These are phyloP conservation scores for Sarcophaga rosellei DNA, from an alignment of 2,888 invertebrate species.

Conservation along the genomic window DNA sequence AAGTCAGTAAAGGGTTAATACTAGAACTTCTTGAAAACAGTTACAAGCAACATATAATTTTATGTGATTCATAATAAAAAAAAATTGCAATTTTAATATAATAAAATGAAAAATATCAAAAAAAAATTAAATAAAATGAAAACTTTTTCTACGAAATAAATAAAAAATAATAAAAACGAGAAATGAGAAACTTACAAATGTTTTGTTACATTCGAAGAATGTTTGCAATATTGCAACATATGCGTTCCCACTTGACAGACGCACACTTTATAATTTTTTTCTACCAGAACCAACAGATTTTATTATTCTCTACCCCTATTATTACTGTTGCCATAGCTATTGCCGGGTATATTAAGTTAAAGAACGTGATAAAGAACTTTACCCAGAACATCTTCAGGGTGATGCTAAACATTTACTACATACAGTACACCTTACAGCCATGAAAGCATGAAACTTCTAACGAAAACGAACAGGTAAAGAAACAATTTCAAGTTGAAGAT, in stretches of 20 bases:
- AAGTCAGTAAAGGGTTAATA: background rate
- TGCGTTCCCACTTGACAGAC: constrained; percentile 2
- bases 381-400: constrained; percentile 8
- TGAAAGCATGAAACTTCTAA: background rate
- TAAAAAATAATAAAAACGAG: background rate
- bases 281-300: background rate
- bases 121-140: background rate
- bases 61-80: background rate
- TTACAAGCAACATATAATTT: background rate
- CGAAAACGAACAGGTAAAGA: background rate
- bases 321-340: constrained; percentile 10
- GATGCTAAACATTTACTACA: constrained; percentile 8
- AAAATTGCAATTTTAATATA: background rate
- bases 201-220: constrained; percentile 4
- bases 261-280: background rate
- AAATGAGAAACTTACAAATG: background rate
- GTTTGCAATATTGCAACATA: constrained; percentile 29
- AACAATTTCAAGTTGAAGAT: constrained; percentile 6
- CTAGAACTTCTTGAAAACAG: background rate
- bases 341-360: constrained; percentile 20
- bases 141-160: background rate
- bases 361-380: constrained; percentile 29
- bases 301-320: background rate
- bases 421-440: background rate
- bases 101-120: background rate